Evolutionary conservation across 2,888 invertebrate genomes (phyloP), one percentile per base, ranked within the genome.

Genomic region (Spisula subtruncata): DNA sequence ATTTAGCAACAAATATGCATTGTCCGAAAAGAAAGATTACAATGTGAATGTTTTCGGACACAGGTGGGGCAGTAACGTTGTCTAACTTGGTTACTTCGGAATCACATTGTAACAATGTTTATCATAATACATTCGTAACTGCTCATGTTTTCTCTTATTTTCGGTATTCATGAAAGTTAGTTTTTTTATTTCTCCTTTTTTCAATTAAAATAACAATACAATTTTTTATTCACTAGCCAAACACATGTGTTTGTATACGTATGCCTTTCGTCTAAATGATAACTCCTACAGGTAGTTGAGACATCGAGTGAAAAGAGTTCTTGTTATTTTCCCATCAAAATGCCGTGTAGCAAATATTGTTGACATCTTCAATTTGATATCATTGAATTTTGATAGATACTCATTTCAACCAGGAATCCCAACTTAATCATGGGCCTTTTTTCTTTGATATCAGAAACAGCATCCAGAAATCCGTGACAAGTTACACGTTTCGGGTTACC

Each of bases 401-500:
- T 87, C 66, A 87, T 87, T 87, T 87, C 46, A n/a, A 10, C 18
- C 0, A 35, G 80, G 35, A 85, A 75, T 51, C 8, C 32, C 25
- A 35, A 79, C 35, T 75, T 85, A 85, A 85, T 85, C 85, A 79
- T 54, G 85, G 56, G 79, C 80, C 85, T 35, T 79, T 85, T 85
- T 85, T 85, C 85, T 82, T 87, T 82, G 87, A 81, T 82, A 87
- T 87, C 29, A n/a, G 75, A 82, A 48, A 25, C 82, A 66, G 2
- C 35, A 54, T 0, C n/a, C 60, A 81, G 60, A 41, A 82, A 60
- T 60, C 79, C 88, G 90, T 80, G 87, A 90, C 87, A 90, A 85
- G 85, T 90, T 90, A 90, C 90, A 90, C 88, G 90, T 90, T 90
- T 90, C 90, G 87, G 48, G 90, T 90, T 90, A 87, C 90, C 32